Evolutionary conservation across 1,140 invertebrate species (phyloP), one percentile per base, ranked within the genome.

Genomic region (Nymphalis io): DNA sequence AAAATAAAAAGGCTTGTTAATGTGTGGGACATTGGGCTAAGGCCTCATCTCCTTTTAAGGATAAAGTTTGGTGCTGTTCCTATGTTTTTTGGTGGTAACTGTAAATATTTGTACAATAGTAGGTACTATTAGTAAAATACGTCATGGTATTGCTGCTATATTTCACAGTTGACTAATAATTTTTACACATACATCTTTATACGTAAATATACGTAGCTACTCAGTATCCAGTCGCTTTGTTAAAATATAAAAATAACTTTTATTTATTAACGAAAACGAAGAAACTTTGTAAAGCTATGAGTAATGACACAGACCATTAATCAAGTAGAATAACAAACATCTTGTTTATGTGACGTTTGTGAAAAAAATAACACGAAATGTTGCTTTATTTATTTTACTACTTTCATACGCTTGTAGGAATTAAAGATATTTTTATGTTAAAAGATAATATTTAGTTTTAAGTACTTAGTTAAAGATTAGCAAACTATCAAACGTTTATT

Each of bases 321-420:
- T 65, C 53, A 65, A 65, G 53, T 40, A 58, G 63, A 58, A 65
- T 39, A 65, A 65, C 63, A 65, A 65, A 65, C 53, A 65, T 65
- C 51, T 65, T 65, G 39, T 57, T 58, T 51, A 39, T 65, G 18
- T 42, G 63, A 65, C 63, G 40, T 27, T 65, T 40, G 39, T 58
- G 58, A 58, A 66, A 63, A 63, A 57, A 23, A 46, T 58, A 55
- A 21, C 16, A 66, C 48, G 15, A 66, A 66, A 66, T 66, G 46
- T 59, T 64, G 12, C 21, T 61, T 18, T 63, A 63, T 33, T 33
- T 59, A 33, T n/a, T 59, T n/a, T 59, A 13, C 38, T 18, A 40
- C 6, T 33, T 15, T n/a, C 51, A 21, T 55, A 53, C 20, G 23
- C 51, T 15, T 55, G 23, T 12, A 51, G 20, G 46, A 12, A 20